These are phyloP conservation scores for Calosoma granatense DNA, from an alignment of 1,140 invertebrate species.

Conservation along the genomic window DNA sequence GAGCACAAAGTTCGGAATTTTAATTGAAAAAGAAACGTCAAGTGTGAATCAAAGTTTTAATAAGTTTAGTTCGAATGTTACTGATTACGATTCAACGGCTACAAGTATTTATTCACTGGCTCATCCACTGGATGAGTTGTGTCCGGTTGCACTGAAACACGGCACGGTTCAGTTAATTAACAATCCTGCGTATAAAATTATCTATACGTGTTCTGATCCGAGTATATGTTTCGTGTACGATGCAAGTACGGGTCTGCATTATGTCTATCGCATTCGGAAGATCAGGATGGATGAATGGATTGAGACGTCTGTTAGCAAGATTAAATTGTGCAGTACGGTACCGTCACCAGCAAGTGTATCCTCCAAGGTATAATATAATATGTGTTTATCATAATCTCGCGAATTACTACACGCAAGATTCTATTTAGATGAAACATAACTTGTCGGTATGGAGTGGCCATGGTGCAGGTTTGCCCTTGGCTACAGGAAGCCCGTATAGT, in stretches of 20 bases:
- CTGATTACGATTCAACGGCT: constrained; percentile 29
- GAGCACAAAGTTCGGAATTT: constrained; percentile 65
- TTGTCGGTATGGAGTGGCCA: constrained; percentile 24
- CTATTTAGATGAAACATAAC: constrained; percentile 24
- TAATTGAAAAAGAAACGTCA: constrained; percentile 56
- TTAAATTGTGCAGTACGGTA: constrained; percentile 12
- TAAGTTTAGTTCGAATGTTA: not conserved
- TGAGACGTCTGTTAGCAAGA: constrained; percentile 9
- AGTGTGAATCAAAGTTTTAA: constrained; percentile 7
- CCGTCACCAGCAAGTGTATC: constrained; percentile 19
- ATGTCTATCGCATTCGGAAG: constrained; percentile 70
- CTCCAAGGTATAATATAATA: too few species aligned
- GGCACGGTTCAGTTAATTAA: constrained; percentile 42
- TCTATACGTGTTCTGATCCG: constrained; percentile 40
- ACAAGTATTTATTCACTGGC: constrained; percentile 71
- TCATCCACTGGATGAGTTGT: constrained; percentile 83
- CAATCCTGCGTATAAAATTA: constrained; percentile 39
- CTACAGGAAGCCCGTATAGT: constrained; percentile 21
- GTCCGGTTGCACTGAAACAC: constrained; percentile 67
- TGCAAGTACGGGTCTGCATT: constrained; percentile 62
- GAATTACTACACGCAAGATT: too few species aligned
- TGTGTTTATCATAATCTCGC: too few species aligned
- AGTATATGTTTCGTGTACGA: constrained; percentile 63
- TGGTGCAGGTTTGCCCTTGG: constrained; percentile 14
- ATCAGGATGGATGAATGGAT: constrained; percentile 59